Evolutionary conservation across 2,888 invertebrate species (phyloP).

Genomic region (Rhagonycha lutea): DNA sequence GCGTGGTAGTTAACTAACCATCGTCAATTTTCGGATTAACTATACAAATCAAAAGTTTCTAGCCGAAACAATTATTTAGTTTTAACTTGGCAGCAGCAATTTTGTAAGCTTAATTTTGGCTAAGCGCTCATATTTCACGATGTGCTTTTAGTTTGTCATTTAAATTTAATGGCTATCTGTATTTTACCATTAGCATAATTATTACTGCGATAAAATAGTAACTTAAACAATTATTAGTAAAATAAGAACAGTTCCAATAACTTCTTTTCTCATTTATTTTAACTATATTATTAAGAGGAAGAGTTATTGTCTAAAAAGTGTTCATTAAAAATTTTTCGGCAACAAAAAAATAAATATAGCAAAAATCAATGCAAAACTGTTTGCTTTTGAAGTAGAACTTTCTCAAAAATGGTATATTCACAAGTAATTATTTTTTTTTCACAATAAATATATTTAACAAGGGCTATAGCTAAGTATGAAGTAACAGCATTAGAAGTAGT

Average conservation of each 20-base stretch:
- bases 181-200: background rate
- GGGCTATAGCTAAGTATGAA: background rate
- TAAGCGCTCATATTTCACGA: constrained; percentile 24
- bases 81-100: constrained; percentile 24
- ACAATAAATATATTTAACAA: background rate
- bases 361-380: too few relatives aligned
- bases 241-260: too few relatives aligned
- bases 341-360: too few relatives aligned
- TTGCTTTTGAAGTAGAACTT: too few relatives aligned
- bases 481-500: background rate
- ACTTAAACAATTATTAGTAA: background rate
- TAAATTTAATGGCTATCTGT: constrained; percentile 9
- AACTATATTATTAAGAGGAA: too few relatives aligned
- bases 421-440: background rate
- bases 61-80: constrained; percentile 21
- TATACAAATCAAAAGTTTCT: constrained; percentile 1
- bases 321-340: too few relatives aligned
- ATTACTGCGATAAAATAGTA: background rate
- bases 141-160: constrained; percentile 17
- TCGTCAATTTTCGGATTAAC: constrained; percentile 1
- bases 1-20: background rate
- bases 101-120: constrained; percentile 20
- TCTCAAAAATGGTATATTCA: too few relatives aligned
- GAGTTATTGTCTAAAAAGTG: too few relatives aligned
- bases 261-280: too few relatives aligned